Evolutionary conservation across 2,113 vertebrate species (phyloP).

Genomic region (Albula goreensis): DNA sequence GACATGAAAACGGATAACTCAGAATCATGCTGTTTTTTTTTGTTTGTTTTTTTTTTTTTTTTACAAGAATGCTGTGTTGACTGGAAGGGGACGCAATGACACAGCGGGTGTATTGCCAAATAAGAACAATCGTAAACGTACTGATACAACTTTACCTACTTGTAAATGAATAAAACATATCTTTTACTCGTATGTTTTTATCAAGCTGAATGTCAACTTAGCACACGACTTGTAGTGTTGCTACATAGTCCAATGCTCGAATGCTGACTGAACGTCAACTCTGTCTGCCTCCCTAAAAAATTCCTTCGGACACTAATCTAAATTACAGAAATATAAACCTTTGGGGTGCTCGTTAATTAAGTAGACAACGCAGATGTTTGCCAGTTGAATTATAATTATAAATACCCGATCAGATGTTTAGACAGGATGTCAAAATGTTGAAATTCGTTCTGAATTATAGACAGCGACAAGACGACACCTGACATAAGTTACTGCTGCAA

Average conservation of each 20-base stretch:
- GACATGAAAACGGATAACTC: background rate
- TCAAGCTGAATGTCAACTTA: background rate
- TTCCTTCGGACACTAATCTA: background rate
- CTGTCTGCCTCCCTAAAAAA: background rate
- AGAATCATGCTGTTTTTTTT: no score
- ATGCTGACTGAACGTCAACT: background rate
- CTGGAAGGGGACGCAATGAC: background rate
- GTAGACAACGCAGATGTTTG: background rate
- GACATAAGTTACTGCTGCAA: background rate
- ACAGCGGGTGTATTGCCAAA: no score
- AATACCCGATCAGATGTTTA: background rate
- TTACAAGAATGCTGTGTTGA: background rate
- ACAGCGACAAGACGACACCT: background rate
- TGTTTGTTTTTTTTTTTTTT: no score
- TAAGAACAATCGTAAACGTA: no score
- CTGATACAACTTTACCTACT: no score
- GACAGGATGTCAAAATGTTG: background rate
- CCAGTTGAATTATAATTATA: background rate
- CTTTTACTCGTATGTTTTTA: no score
- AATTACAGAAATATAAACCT: background rate
- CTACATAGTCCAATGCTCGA: background rate
- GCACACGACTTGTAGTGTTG: background rate
- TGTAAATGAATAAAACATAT: no score
- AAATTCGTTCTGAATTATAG: no score
- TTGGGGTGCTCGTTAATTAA: background rate